A percentile compares a stretch with the other conserved stretches of the same genome.
phyloP scores from a whole-genome alignment of 2,113 vertebrate genomes.

The Willisornis vidua region DNA sequence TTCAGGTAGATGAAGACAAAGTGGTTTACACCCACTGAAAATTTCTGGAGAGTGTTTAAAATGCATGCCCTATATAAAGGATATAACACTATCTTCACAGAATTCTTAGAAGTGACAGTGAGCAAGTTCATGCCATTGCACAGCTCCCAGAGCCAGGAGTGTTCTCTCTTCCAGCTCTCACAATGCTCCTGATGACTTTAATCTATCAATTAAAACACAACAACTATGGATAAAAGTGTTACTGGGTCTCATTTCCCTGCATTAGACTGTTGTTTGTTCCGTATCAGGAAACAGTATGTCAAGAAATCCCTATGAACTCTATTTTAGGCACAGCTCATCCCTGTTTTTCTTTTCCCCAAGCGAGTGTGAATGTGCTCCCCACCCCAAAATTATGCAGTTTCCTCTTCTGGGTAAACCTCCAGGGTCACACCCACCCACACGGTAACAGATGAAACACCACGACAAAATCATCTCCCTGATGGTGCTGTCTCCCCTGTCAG shows the following conservation, averaged over 20 bases:
- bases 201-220: not conserved
- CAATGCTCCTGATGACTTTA: not conserved
- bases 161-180: not conserved
- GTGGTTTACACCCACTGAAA: not conserved
- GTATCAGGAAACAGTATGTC: not conserved
- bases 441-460: not conserved
- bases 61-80: not conserved
- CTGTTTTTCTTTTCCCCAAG: not conserved
- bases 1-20: not conserved
- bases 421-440: not conserved
- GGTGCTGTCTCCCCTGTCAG: not conserved
- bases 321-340: not conserved
- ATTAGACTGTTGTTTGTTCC: not conserved
- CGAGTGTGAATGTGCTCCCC: not conserved
- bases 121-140: not conserved
- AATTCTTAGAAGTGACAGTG: not conserved
- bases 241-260: not conserved
- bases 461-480: not conserved
- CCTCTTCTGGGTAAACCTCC: slow-evolving; percentile 22
- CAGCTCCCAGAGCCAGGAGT: not conserved
- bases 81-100: not conserved
- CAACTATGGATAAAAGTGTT: not conserved
- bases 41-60: not conserved
- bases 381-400: slow-evolving; percentile 27
- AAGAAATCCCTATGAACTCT: not conserved